phyloP scores from a whole-genome alignment of 2,888 invertebrate species.

The Carpatolechia fugitivella region DNA sequence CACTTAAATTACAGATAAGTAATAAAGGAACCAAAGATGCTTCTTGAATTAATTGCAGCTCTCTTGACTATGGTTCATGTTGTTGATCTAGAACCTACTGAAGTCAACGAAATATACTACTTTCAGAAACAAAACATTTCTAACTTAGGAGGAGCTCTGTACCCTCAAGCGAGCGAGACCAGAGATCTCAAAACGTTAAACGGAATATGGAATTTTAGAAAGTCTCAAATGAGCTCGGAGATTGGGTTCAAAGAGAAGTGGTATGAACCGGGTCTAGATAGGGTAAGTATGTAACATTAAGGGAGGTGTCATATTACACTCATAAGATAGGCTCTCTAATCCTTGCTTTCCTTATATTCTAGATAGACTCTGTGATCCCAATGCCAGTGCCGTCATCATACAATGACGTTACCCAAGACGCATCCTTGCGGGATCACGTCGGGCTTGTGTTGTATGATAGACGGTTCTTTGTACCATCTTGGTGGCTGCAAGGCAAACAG shows the following conservation, averaged over 20 bases:
- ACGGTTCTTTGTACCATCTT: constrained; percentile 89
- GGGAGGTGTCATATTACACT: too few relatives aligned
- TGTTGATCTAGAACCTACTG: constrained; percentile 47
- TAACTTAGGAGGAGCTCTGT: constrained; percentile 78
- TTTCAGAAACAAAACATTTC: constrained; percentile 36
- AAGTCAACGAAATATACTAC: constrained; percentile 56
- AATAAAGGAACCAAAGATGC: neutral
- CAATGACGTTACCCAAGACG: constrained; percentile 94
- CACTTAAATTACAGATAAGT: neutral
- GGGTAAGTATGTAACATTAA: constrained; percentile 70
- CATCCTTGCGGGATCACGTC: constrained; percentile 90
- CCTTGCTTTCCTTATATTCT: constrained; percentile 7
- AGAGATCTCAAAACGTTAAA: constrained; percentile 89
- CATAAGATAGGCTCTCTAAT: neutral
- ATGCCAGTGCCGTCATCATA: constrained; percentile 99
- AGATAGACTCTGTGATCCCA: constrained; percentile 84
- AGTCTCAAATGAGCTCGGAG: constrained; percentile 84
- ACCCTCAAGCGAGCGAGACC: constrained; percentile 89
- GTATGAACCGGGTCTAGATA: constrained; percentile 85
- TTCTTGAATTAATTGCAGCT: neutral
- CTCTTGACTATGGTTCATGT: constrained; percentile 39
- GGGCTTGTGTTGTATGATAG: constrained; percentile 98
- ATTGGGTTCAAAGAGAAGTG: constrained; percentile 88
- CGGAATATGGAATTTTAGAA: constrained; percentile 95
- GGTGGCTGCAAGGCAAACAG: constrained; percentile 82